phyloP scores from a whole-genome alignment of 2,113 vertebrate genomes.

The Ginglymostoma cirratum region DNA sequence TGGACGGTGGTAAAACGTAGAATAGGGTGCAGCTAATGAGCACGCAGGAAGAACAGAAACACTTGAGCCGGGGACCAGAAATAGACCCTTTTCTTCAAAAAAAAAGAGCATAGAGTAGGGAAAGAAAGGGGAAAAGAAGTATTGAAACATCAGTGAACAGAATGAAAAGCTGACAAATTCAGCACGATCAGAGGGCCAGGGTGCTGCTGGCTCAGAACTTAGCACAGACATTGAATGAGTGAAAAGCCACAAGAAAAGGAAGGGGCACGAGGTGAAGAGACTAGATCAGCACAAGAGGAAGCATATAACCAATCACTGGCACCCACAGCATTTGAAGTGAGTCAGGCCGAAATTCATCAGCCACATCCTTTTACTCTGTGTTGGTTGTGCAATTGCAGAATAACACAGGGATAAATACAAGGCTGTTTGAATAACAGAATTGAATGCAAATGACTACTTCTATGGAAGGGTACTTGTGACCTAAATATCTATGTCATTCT shows the following conservation, averaged over 20 bases:
- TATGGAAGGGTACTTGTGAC: not conserved
- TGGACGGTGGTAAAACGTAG: slow-evolving; percentile 33
- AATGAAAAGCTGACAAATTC: slow-evolving; percentile 34
- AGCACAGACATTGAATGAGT: not conserved
- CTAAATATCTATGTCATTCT: not conserved
- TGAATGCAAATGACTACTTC: not conserved
- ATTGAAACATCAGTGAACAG: slow-evolving; percentile 31
- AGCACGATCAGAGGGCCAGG: not conserved
- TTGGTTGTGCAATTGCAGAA: not conserved
- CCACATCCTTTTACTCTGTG: not conserved
- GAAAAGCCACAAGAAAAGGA: not conserved
- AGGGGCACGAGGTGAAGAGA: not conserved
- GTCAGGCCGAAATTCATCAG: not conserved
- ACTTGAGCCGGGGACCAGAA: slow-evolving; percentile 16
- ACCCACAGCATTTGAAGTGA: not conserved
- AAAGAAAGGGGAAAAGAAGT: not conserved
- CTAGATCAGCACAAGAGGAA: not conserved
- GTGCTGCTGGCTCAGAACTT: not conserved
- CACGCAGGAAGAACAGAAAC: not conserved
- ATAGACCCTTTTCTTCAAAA: slow-evolving; percentile 4
- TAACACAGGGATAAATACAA: not conserved
- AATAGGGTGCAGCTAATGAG: slow-evolving; percentile 31
- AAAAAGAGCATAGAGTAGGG: slow-evolving; percentile 23
- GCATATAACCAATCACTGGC: not conserved
- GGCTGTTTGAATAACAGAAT: not conserved